phyloP scores from a whole-genome alignment of 2,113 vertebrate genomes.

The Psephotus haematonotus region DNA sequence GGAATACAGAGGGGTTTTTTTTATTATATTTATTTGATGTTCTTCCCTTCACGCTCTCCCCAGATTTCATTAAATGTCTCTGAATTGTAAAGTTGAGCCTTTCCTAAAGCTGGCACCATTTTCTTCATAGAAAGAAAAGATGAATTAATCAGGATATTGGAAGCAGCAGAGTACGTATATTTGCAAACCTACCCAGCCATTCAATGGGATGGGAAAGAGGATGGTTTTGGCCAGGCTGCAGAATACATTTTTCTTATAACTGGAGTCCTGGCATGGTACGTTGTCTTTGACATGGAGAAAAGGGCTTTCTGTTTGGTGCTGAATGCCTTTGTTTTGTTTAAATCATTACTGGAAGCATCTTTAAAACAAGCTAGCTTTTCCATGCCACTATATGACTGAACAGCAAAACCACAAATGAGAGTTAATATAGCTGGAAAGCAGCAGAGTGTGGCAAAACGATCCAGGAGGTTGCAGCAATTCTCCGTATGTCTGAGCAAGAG shows the following conservation, averaged over 20 bases:
- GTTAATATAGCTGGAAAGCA: slow-evolving; percentile 45
- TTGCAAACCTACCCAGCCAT: background rate
- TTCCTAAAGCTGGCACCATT: background rate
- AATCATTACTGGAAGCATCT: slow-evolving; percentile 29
- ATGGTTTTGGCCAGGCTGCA: background rate
- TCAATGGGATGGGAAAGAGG: background rate
- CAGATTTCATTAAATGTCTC: background rate
- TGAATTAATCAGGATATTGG: background rate
- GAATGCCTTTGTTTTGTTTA: background rate
- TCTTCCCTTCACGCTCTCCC: background rate
- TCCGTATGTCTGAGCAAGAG: background rate
- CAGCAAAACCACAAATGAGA: slow-evolving; percentile 16
- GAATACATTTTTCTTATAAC: background rate
- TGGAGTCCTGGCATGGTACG: background rate
- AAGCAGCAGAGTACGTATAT: background rate
- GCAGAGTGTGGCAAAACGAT: background rate
- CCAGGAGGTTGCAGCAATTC: slow-evolving; percentile 29
- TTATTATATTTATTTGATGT: background rate
- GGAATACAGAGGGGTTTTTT: background rate
- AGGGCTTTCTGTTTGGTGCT: background rate
- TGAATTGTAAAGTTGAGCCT: background rate
- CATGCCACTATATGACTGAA: background rate
- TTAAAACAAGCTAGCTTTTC: background rate
- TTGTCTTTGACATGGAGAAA: background rate
- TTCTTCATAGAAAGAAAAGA: background rate